Conservation (phyloP, 1,140 invertebrate genomes). For the Nephila pilipes region DNA sequence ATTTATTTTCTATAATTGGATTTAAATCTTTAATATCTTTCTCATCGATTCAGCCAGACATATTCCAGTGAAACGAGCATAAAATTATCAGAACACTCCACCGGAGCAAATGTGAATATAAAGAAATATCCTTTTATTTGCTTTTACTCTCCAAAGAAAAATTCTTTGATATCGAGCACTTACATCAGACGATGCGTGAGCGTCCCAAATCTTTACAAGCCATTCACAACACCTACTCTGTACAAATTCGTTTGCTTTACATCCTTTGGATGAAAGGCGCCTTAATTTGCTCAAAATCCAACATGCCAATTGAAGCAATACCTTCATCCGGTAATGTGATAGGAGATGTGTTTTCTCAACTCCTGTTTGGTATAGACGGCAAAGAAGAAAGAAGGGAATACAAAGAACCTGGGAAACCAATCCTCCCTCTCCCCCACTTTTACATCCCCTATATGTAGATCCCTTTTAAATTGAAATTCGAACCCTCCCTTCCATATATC, state of each 20-base stretch:
- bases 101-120: too few relatives aligned
- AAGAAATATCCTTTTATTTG: neutral
- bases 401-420: neutral
- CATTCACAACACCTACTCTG: neutral
- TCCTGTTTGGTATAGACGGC: neutral
- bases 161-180: neutral
- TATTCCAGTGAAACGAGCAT: too few relatives aligned
- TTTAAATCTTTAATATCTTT: too few relatives aligned
- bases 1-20: too few relatives aligned
- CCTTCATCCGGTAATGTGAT: neutral
- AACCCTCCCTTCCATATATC: neutral
- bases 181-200: neutral
- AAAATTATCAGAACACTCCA: too few relatives aligned
- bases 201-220: neutral
- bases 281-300: neutral
- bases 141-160: neutral
- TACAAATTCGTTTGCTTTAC: neutral
- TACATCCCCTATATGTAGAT: neutral
- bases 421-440: neutral
- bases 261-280: neutral
- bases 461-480: constrained; percentile 45
- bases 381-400: neutral
- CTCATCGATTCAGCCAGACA: too few relatives aligned
- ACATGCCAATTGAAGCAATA: neutral
- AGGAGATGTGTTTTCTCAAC: neutral